These are phyloP conservation scores for Urocolius indicus DNA, from an alignment of 2,113 vertebrate genomes.

Conservation along the genomic window DNA sequence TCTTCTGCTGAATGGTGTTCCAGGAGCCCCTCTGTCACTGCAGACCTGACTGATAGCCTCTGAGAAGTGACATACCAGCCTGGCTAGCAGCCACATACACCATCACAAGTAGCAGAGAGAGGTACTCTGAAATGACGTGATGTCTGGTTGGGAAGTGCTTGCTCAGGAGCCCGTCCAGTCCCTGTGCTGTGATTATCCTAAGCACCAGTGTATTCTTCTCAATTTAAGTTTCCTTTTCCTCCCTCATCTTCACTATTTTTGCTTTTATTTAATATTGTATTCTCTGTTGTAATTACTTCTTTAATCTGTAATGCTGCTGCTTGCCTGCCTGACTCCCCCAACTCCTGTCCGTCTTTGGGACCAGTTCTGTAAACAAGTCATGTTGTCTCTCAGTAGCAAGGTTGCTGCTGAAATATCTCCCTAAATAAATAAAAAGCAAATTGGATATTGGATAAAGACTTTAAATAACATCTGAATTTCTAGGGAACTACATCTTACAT, in stretches of 20 bases:
- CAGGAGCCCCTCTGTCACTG: background rate
- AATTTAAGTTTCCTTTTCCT: conserved; percentile 33
- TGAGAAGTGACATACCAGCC: background rate
- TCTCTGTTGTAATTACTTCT: conserved; percentile 61
- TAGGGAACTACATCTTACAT: conserved; percentile 48
- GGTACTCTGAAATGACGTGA: background rate
- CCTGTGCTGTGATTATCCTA: background rate
- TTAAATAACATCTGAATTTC: conserved; percentile 70
- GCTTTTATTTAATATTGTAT: conserved; percentile 51
- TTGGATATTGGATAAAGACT: conserved; percentile 68
- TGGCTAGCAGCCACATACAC: rapidly evolving
- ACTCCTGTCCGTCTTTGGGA: background rate
- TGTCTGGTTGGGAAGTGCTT: background rate
- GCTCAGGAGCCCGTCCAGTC: background rate
- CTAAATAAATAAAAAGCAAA: conserved; percentile 71
- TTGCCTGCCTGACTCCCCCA: background rate
- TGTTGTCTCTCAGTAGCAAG: conserved; percentile 22
- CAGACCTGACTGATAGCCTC: background rate
- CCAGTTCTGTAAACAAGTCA: conserved; percentile 16
- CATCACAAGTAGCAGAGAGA: rapidly evolving
- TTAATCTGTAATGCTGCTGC: background rate
- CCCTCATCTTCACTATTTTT: conserved; percentile 18
- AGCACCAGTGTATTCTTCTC: background rate
- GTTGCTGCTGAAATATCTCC: conserved; percentile 35
- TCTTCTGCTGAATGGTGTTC: background rate